A percentile compares a stretch with the other conserved stretches of the same genome.
phyloP scores from a whole-genome alignment of 2,113 vertebrate species.

The Raphicerus campestris region DNA sequence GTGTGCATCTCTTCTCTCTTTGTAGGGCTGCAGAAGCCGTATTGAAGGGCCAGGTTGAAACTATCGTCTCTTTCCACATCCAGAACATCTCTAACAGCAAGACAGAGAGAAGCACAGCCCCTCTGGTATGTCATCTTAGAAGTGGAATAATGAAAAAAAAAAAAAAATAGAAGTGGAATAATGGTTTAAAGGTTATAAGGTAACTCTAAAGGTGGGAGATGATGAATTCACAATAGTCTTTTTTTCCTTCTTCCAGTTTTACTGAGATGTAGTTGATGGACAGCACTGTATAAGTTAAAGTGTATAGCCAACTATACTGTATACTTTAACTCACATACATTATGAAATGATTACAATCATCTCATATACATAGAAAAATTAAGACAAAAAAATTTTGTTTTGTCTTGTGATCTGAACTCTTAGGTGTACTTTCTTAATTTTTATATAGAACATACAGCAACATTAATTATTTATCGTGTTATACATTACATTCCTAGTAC shows the following conservation, averaged over 20 bases:
- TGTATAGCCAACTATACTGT: background rate
- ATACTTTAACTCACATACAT: background rate
- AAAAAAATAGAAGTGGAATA: background rate
- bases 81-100: constrained; percentile 98
- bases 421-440: background rate
- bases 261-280: background rate
- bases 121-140: constrained; percentile 85
- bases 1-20: constrained; percentile 63
- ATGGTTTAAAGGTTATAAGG: background rate
- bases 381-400: background rate
- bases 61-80: constrained; percentile 97
- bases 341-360: background rate
- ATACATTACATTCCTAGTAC: background rate
- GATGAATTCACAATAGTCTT: background rate
- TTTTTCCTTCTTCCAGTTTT: background rate
- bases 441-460: background rate
- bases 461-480: background rate
- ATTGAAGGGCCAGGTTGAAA: constrained; percentile 95
- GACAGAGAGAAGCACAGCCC: constrained; percentile 90
- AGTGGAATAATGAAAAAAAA: background rate
- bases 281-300: background rate
- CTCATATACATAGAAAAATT: background rate
- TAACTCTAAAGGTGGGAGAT: background rate
- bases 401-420: background rate
- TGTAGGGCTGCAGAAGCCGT: constrained; percentile 97